Base-by-base conservation (phyloP, 2,888 invertebrate genomes). In the Megaustenia siamemsis region DNA sequence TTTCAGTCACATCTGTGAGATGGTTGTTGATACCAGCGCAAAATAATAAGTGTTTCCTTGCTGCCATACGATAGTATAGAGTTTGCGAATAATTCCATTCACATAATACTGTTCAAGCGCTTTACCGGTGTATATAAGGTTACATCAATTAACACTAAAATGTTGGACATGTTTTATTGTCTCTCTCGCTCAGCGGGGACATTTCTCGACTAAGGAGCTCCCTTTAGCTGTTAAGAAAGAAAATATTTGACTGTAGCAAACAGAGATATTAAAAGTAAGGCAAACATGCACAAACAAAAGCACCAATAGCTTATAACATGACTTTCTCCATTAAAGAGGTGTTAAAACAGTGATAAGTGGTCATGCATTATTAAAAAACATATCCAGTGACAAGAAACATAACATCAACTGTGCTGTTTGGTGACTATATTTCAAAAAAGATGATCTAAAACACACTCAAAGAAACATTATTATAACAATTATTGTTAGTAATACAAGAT, bases 91-190 rank as follows among this genome's bases (percentile, higher is more conserved):
- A 63, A 3, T 18, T 12, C 32, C 28, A 32, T 32, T 12, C 28
- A 45, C 32, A 35, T 73, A 49, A 73, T 73, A 56, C 76, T 77
- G 76, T 77, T 56, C 56, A 60, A n/a, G n/a, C n/a, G n/a, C 40
- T 60, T 18, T 38, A n/a, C 21, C 10, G 4, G 35, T 38, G 38
- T 12, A 15, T 24, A 28, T 35, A 6, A 66, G 2, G 43, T 79
- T 32, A 28, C 53, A 45, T 66, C 43, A 79, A 32, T 32, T 6
- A 43, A 18, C 49, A 79, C 28, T 32, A 43, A 56, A 43, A 15
- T 28, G 40, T 28, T 15, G 21, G 45, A n/a, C 24, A 40, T 32
- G 24, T 43, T 56, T 60, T 60, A 35, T 12, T 60, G 56, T 77
- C 56, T 56, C 76, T 40, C 1, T 38, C 60, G n/a, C 75, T 49